Base-by-base conservation (phyloP, 1,140 invertebrate species). In the Palaemon carinicauda region DNA sequence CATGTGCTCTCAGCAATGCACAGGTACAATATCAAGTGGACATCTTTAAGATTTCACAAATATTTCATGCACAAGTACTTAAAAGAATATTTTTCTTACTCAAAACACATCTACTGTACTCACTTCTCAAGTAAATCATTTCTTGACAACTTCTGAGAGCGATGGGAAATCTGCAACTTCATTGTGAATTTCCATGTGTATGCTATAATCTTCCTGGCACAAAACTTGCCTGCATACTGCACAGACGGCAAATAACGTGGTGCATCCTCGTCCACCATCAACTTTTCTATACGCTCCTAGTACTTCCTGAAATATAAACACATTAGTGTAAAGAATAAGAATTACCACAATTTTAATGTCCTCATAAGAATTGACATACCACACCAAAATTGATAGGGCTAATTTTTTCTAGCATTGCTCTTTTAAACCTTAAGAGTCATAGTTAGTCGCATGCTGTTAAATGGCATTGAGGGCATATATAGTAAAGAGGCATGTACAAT, bases 211-310 rank as follows among this genome's bases (percentile, higher is more conserved):
- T 71, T 88, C 85, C 27, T 89, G 80, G 1, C 86, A 65, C 27
- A 92, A 88, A 15, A 92, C 91, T 88, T 92, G 92, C 29, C 90
- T 82, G 90, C 92, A 92, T 12, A 89, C 89, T 0, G 89, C 89
- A 89, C 92, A 92, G 15, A 90, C 88, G 9, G 90, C 80, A 85
- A 92, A 91, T 2, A 88, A 73, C 15, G 88, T 84, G 17, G 83
- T 27, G 65, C 79, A 87, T 17, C 80, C 88, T 17, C 89, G 86
- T 3, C 88, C 89, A 50, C 41, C 88, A 80, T 69, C 73, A 82
- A 80, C 75, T 83, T 82, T 60, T 79, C 80, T 73, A 51, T 80
- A 82, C 21, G 77, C 82, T 87, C 82, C 78, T n/a, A 88, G 33
- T 7, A 88, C 87, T 19, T 84, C 87, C 87, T 88, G 80, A 3